Evolutionary conservation across 2,113 vertebrate genomes (phyloP), one percentile per base, ranked within the genome.

Genomic region (Platysteira castanea): DNA sequence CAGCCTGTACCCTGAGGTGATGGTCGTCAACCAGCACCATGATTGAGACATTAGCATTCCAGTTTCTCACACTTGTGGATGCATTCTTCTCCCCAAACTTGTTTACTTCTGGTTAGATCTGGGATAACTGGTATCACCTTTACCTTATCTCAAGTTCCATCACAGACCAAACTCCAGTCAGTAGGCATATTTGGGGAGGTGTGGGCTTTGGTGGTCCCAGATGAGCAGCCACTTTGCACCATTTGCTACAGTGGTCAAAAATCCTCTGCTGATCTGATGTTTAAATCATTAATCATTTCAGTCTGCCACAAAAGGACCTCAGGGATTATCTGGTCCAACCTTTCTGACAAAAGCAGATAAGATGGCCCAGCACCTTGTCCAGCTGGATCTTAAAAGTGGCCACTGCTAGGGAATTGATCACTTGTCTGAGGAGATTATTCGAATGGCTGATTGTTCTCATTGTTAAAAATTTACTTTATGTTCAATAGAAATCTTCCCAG

Each of bases 1-100:
- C 14, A 78, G 27, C 22, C 46, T 33, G 33, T 9, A 46, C 39
- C 54, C 63, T 69, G 33, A 60, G 39, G 54, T 46, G 54, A 27
- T 0, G 0, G 27, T 15, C 14, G 0, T 68, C 27, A 52, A 9
- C 22, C 28, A 15, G 52, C 42, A 26, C 30, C 7, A 3, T 27
- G 54, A 77, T 23, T 69, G 54, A 61, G 46, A 33, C 39, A 39
- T 69, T 23, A 69, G 3, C 27, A 69, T 33, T 77, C 63, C 39
- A 46, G 15, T 46, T 39, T 52, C 54, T 78, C 73, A 60, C 15
- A 33, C 12, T 23, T 19, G 27, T 37, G 33, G 39, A 13, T 44
- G 10, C 9, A 33, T 53, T 46, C 28, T 44, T 69, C 63, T 33
- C 16, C 27, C 18, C 18, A 60, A 0, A 15, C 22, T 53, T 39